Evolutionary conservation across 2,113 vertebrate genomes (phyloP).

Genomic region (Marmota flaviventris): DNA sequence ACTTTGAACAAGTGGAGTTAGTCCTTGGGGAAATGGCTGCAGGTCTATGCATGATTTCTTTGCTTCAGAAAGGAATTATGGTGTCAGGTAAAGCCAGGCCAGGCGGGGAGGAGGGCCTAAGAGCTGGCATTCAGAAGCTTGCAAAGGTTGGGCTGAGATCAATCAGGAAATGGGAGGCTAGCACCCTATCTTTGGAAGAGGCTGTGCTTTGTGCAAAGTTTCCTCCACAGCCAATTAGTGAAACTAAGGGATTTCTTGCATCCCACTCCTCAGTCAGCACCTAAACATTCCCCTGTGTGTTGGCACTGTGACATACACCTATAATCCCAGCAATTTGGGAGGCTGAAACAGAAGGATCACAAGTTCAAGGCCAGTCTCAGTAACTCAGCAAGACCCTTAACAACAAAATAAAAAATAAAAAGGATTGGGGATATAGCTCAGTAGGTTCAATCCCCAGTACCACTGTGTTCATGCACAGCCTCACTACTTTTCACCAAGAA

Average conservation of each 20-base stretch:
- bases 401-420: background rate
- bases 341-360: background rate
- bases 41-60: slow-evolving; percentile 20
- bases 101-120: too few relatives aligned
- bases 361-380: background rate
- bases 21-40: slow-evolving; percentile 23
- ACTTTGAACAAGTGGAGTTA: background rate
- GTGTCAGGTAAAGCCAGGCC: background rate
- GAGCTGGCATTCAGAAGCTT: background rate
- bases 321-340: background rate
- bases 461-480: too few relatives aligned
- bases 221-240: background rate
- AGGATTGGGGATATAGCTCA: too few relatives aligned
- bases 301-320: background rate
- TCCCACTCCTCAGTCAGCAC: background rate
- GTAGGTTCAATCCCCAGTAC: background rate
- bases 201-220: background rate
- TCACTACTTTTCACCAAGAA: background rate
- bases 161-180: background rate
- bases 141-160: background rate
- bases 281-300: background rate
- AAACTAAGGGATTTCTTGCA: background rate
- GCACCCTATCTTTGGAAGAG: background rate
- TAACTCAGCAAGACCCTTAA: background rate
- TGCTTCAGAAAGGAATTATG: background rate